Evolutionary conservation across 2,888 invertebrate species (phyloP).

Genomic region (Synergus laeviventris): DNA sequence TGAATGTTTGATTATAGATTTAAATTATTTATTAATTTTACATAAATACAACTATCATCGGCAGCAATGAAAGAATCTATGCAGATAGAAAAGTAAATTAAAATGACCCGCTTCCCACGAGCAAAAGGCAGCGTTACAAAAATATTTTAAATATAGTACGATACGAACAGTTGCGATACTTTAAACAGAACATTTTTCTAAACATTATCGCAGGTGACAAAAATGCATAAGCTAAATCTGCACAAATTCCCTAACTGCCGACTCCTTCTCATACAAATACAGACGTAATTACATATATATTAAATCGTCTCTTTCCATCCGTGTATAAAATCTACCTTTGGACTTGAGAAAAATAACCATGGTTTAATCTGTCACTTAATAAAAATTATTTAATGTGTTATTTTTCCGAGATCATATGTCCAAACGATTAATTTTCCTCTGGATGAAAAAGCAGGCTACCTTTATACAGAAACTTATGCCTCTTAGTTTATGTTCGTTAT

Average conservation of each 20-base stretch:
- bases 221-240: slow-evolving; percentile 26
- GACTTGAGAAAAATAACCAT: neutral
- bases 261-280: slow-evolving; percentile 24
- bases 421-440: neutral
- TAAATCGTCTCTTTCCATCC: neutral
- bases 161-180: neutral
- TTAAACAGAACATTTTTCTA: neutral
- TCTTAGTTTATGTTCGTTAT: neutral
- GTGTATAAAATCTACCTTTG: slow-evolving; percentile 12
- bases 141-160: too few relatives aligned
- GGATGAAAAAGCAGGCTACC: neutral
- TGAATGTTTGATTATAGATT: neutral
- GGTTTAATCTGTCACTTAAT: neutral
- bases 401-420: neutral
- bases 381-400: neutral
- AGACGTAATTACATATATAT: neutral
- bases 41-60: slow-evolving; percentile 17
- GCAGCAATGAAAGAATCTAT: slow-evolving; percentile 7
- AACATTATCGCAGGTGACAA: neutral
- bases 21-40: slow-evolving; percentile 35
- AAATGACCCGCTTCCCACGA: slow-evolving; percentile 15
- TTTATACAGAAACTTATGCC: slow-evolving; percentile 26
- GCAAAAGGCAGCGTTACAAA: neutral
- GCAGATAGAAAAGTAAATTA: slow-evolving; percentile 11
- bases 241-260: slow-evolving; percentile 5